These are phyloP conservation scores for Falco rusticolus DNA, from an alignment of 2,797 vertebrate species.

Conservation along the genomic window DNA sequence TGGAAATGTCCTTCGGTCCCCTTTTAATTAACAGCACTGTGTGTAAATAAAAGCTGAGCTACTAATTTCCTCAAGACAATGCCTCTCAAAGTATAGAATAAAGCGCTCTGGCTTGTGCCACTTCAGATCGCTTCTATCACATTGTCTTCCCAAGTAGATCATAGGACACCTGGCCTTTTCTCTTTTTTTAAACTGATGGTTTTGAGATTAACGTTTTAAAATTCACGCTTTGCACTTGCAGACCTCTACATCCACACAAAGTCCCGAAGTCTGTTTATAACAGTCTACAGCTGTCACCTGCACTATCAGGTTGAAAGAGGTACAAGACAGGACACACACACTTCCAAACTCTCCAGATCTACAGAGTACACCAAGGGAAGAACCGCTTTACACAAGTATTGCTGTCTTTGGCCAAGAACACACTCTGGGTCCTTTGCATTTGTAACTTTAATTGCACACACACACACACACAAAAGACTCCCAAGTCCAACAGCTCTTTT, in stretches of 20 bases:
- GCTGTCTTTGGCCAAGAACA: not conserved
- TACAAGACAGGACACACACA: not conserved
- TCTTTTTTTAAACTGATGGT: not conserved
- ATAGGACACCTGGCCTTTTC: not conserved
- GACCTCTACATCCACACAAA: not conserved
- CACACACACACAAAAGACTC: not conserved
- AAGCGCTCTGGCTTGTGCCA: not conserved
- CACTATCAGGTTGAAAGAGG: not conserved
- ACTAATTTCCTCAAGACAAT: constrained; percentile 3
- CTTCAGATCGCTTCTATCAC: not conserved
- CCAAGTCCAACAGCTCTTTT: not conserved
- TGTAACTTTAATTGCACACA: not conserved
- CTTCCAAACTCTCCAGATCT: not conserved
- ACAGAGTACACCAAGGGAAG: not conserved
- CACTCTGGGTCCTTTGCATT: not conserved
- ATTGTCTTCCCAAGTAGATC: not conserved
- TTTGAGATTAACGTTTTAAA: not conserved
- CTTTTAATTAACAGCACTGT: constrained; percentile 22
- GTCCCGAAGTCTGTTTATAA: not conserved
- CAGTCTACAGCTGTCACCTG: not conserved
- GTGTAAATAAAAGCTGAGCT: not conserved
- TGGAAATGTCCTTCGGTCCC: constrained; percentile 17
- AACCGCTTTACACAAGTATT: not conserved
- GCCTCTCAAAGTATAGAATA: not conserved
- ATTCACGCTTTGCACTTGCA: not conserved